These are phyloP conservation scores for Serinus canaria DNA, from an alignment of 2,113 vertebrate genomes.

Conservation along the genomic window DNA sequence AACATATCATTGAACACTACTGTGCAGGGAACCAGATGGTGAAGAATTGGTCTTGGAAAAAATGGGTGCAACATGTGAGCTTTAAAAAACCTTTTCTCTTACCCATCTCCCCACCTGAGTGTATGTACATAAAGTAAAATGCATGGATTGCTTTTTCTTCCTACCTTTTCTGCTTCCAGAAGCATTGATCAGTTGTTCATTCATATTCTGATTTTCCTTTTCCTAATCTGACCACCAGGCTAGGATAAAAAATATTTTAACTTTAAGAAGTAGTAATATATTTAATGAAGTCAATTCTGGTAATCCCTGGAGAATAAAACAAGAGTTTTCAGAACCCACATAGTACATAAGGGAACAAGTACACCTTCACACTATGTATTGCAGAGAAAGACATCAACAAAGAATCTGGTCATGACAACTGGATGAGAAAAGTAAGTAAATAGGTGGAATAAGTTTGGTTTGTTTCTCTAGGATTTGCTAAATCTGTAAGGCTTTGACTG, in stretches of 20 bases:
- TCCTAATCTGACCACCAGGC: constrained; percentile 25
- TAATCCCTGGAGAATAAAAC: neutral
- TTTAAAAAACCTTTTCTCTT: neutral
- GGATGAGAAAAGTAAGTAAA: neutral
- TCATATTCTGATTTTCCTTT: neutral
- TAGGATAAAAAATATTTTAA: constrained; percentile 48
- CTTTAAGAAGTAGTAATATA: constrained; percentile 5
- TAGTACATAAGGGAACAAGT: neutral
- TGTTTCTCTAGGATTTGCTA: neutral
- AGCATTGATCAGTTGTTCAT: neutral
- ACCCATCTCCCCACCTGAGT: neutral
- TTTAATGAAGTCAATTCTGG: neutral
- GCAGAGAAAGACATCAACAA: neutral
- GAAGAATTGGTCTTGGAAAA: neutral
- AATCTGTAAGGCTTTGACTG: neutral
- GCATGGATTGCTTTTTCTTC: neutral
- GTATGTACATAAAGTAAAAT: neutral
- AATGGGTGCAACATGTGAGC: neutral
- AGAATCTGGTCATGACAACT: neutral
- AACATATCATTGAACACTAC: neutral
- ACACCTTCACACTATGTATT: neutral
- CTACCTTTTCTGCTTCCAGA: neutral
- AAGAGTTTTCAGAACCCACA: neutral
- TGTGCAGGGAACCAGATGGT: neutral
- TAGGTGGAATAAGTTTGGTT: neutral